These are phyloP conservation scores for Anastrepha obliqua DNA, from an alignment of 1,140 invertebrate species.

Conservation along the genomic window DNA sequence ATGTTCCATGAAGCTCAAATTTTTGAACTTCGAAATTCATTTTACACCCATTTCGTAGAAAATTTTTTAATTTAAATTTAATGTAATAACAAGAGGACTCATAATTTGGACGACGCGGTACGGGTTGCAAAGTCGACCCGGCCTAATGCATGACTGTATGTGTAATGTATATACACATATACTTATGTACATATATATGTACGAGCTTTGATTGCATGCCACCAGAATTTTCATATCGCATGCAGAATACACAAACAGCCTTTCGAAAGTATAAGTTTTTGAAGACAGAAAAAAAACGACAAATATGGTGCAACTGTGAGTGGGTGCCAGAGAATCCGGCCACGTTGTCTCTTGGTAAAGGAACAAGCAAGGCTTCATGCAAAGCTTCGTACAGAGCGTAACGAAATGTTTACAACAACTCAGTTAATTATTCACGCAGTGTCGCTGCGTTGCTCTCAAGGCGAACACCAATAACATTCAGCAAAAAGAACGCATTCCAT, in stretches of 20 bases:
- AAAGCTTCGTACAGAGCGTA: not conserved
- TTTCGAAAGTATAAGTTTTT: slow-evolving; percentile 2
- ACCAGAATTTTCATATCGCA: not conserved
- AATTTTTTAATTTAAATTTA: too few species aligned
- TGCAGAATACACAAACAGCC: not conserved
- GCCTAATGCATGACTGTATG: too few species aligned
- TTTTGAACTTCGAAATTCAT: too few species aligned
- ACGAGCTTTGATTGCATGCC: not conserved
- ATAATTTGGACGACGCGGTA: too few species aligned
- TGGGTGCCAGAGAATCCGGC: not conserved
- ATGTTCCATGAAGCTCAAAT: too few species aligned
- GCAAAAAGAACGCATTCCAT: not conserved
- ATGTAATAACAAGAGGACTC: too few species aligned
- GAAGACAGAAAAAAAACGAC: not conserved
- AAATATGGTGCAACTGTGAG: not conserved
- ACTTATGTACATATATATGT: not conserved
- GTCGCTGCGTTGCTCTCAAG: not conserved
- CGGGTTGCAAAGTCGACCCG: too few species aligned
- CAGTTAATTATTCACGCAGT: slow-evolving; percentile 53
- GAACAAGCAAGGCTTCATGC: not conserved
- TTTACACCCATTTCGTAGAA: too few species aligned
- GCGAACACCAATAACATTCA: not conserved
- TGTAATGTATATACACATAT: not conserved
- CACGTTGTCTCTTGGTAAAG: not conserved
- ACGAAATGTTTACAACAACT: slow-evolving; percentile 42